phyloP scores from a whole-genome alignment of 2,888 invertebrate genomes.

The Ophion obscuratus region DNA sequence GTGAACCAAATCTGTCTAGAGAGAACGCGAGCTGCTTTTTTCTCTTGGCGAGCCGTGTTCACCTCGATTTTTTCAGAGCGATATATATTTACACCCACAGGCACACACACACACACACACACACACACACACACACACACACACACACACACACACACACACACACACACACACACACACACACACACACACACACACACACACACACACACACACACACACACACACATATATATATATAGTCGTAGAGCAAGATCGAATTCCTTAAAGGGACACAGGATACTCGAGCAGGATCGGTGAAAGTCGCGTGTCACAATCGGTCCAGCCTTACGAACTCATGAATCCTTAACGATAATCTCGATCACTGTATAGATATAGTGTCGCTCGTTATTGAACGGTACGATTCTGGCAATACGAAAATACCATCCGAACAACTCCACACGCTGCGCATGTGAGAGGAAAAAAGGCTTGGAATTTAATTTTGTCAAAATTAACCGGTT shows the following conservation, averaged over 20 bases:
- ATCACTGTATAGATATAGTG: conserved; percentile 25
- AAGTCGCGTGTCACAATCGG: conserved; percentile 62
- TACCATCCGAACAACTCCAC: neutral
- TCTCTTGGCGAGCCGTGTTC: neutral
- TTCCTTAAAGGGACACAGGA: conserved; percentile 62
- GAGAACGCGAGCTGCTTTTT: neutral
- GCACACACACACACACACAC: neutral
- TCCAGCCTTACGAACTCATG: conserved; percentile 54
- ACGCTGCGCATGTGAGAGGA: too few species aligned
- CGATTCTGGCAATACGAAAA: conserved; percentile 8
- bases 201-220: neutral
- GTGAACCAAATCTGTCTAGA: neutral
- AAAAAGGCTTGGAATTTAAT: neutral
- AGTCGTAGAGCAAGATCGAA: conserved; percentile 56
- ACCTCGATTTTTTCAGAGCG: conserved; percentile 13
- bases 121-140: neutral
- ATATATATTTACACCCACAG: conserved; percentile 9
- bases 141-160: neutral
- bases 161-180: neutral
- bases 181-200: conserved; percentile 1
- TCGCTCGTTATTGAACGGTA: neutral
- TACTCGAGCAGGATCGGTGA: conserved; percentile 62
- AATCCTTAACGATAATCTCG: conserved; percentile 48
- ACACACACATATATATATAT: conserved; percentile 2
- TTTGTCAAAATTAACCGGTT: neutral